Evolutionary conservation across 2,888 invertebrate genomes (phyloP).

Genomic region (Lomographa bimaculata): DNA sequence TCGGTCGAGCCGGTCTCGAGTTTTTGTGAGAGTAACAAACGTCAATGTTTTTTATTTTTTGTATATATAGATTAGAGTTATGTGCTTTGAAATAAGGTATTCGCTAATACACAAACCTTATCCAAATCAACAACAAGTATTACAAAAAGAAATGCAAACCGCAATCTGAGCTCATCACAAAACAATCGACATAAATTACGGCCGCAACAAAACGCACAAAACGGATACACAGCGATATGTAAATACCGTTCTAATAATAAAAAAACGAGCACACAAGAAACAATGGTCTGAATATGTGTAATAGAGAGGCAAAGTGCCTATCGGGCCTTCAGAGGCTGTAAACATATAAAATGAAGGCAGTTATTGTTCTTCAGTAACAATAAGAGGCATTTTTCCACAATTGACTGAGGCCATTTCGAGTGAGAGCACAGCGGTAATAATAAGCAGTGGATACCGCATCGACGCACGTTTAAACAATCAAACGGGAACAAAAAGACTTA

Average conservation of each 20-base stretch:
- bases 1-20: too few species aligned
- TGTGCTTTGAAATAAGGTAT: too few species aligned
- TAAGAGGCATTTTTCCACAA: slow-evolving; percentile 80
- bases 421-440: slow-evolving; percentile 75
- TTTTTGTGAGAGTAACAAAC: too few species aligned
- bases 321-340: slow-evolving; percentile 76
- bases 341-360: slow-evolving; percentile 78
- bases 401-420: slow-evolving; percentile 78
- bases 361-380: slow-evolving; percentile 81
- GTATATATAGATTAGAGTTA: too few species aligned
- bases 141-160: slow-evolving; percentile 6
- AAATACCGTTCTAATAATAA: slow-evolving; percentile 47
- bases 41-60: too few species aligned
- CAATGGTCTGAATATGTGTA: slow-evolving; percentile 59
- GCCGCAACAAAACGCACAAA: slow-evolving; percentile 22
- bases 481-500: slow-evolving; percentile 80
- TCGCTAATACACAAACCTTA: too few species aligned
- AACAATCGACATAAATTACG: slow-evolving; percentile 21
- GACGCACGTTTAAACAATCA: slow-evolving; percentile 83
- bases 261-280: slow-evolving; percentile 45
- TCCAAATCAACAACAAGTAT: too few species aligned
- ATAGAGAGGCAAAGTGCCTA: slow-evolving; percentile 73
- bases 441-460: slow-evolving; percentile 78
- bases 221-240: slow-evolving; percentile 35
- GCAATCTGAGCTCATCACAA: slow-evolving; percentile 19